Percentiles rank a stretch among this genome's conserved stretches.
These are phyloP conservation scores for Procavia capensis DNA, from an alignment of 2,113 vertebrate species.

Conservation along the genomic window DNA sequence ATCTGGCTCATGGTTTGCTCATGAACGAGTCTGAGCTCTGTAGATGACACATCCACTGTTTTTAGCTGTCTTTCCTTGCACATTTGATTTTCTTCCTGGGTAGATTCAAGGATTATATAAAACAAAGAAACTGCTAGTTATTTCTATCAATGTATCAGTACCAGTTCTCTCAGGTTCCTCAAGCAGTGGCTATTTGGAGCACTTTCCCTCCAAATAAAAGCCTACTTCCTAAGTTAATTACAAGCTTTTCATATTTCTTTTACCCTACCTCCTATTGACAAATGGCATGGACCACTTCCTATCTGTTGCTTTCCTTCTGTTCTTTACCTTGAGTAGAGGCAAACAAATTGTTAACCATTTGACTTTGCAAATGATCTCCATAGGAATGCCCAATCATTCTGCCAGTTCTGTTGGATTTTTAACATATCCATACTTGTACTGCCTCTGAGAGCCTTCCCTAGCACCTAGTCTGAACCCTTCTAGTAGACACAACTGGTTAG, in stretches of 20 bases:
- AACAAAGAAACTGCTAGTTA: background rate
- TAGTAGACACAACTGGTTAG: background rate
- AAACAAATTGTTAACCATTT: background rate
- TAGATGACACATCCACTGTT: background rate
- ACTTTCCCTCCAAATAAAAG: background rate
- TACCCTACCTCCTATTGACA: accelerated
- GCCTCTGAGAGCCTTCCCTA: background rate
- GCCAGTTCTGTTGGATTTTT: background rate
- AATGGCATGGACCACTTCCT: background rate
- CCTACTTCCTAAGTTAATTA: background rate
- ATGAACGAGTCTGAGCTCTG: background rate
- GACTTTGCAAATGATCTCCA: background rate
- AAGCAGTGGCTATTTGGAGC: background rate
- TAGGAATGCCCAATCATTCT: background rate
- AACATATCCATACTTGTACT: background rate
- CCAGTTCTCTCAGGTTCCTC: background rate
- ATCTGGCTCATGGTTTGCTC: background rate
- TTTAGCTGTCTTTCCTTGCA: background rate
- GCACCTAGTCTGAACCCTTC: background rate
- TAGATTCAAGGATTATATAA: background rate
- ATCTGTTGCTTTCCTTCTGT: background rate
- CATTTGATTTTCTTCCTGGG: background rate
- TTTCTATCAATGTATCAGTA: background rate
- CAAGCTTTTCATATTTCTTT: background rate
- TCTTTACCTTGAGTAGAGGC: background rate